These are phyloP conservation scores for Herpailurus yagouaroundi DNA, from an alignment of 2,113 vertebrate species.

Conservation along the genomic window DNA sequence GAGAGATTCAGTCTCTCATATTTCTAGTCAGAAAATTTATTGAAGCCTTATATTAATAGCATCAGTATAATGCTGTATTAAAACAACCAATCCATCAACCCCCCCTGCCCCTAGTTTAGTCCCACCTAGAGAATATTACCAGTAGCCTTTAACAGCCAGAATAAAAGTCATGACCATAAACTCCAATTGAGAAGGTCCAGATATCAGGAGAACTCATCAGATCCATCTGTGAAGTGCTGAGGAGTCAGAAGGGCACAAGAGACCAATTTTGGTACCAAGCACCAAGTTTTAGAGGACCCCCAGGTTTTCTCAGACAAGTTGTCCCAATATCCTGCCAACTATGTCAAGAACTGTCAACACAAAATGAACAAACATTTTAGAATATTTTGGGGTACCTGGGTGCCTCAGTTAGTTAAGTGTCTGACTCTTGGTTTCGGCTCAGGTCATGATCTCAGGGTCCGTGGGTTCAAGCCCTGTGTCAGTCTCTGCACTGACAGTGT, in stretches of 20 bases:
- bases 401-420: too few species aligned
- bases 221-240: not conserved
- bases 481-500: too few species aligned
- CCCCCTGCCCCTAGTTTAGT: too few species aligned
- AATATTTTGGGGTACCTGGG: too few species aligned
- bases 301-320: not conserved
- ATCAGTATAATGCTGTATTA: not conserved
- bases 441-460: too few species aligned
- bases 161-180: not conserved
- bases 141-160: not conserved
- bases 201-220: not conserved
- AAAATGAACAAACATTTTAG: too few species aligned
- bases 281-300: not conserved
- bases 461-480: too few species aligned
- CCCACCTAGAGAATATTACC: too few species aligned
- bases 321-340: not conserved
- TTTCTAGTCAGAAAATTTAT: not conserved
- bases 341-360: not conserved
- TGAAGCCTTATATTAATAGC: not conserved
- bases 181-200: not conserved
- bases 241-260: not conserved
- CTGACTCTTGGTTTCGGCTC: too few species aligned
- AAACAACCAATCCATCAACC: not conserved
- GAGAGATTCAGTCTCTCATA: not conserved
- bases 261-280: not conserved